Base-by-base conservation (phyloP, 1,140 invertebrate species). In the Tetranychus cinnabarinus region DNA sequence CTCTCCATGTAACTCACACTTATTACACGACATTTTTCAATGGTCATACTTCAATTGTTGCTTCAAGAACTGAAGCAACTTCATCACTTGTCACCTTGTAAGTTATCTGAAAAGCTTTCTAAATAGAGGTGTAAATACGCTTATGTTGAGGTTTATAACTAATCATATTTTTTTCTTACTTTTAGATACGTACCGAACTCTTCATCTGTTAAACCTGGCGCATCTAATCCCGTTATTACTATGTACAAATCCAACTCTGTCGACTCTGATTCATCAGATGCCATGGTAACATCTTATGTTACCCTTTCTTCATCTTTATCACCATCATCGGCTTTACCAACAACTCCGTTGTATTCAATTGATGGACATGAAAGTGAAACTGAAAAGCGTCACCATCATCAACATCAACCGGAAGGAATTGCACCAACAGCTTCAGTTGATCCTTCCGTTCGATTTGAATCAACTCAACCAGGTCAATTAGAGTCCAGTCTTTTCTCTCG, bases 1-100 rank as follows among this genome's bases (percentile, higher is more conserved):
- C 67, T 6, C 61, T 67, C 31, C 66, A 62, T 48, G 67, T 63
- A 5, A 69, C 68, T 2, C 62, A 66, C 35, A 69, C 68, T 3
- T 68, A 65, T 56, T 68, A 64, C 36, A 69, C 67, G 12, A 69
- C 68, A 12, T 47, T 66, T 10, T 67, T 68, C 36, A 62, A 59
- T n/a, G 67, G 63, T 37, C 61, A 62, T 2, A 65, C 57, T 31
- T 63, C 65, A 23, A 61, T 63, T 33, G 42, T 68, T 13, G 60
- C 61, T 7, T 65, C 60, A 56, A 52, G 66, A 13, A 63, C 68
- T 58, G 65, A 65, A 47, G 57, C 63, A 56, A 61, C 65, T 5
- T 64, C 65, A 8, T 67, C 66, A 42, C 63, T 66, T 37, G 60
- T 67, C 12, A 68, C 67, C 33, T 56, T 67, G 3, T 68, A 65